A percentile compares a stretch with the other conserved stretches of the same genome.
phyloP scores from a whole-genome alignment of 1,140 invertebrate genomes.

The Heliconius nattereri region DNA sequence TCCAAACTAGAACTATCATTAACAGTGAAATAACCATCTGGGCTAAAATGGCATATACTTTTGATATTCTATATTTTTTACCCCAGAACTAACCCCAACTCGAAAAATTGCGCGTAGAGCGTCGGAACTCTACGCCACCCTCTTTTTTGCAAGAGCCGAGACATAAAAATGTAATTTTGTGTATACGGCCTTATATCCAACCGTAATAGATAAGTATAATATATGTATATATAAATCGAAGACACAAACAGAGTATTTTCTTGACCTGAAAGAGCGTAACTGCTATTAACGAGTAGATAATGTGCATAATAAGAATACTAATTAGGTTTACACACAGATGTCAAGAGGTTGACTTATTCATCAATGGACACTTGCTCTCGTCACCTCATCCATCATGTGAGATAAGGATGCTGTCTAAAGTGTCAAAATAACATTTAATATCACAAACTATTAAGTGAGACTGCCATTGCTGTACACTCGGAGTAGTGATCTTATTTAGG shows the following conservation, averaged over 20 bases:
- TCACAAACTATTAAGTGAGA: neutral
- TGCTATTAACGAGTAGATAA: neutral
- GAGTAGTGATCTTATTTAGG: too few species aligned
- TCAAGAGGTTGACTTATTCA: conserved; percentile 23
- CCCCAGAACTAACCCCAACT: too few species aligned
- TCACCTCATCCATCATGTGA: conserved; percentile 37
- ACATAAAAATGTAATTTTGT: too few species aligned
- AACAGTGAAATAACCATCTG: too few species aligned
- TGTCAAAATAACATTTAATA: conserved; percentile 26
- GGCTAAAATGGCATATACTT: too few species aligned
- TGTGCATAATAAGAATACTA: conserved; percentile 18
- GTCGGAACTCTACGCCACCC: too few species aligned
- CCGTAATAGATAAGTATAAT: neutral
- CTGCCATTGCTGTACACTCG: neutral
- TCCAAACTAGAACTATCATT: too few species aligned
- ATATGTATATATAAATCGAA: neutral
- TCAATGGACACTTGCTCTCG: conserved; percentile 31
- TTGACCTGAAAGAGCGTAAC: conserved; percentile 7
- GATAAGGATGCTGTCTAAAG: conserved; percentile 28
- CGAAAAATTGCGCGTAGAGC: too few species aligned
- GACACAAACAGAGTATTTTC: conserved; percentile 1
- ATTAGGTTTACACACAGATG: conserved; percentile 31
- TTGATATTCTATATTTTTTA: too few species aligned
- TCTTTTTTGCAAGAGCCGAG: too few species aligned
- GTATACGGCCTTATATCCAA: too few species aligned